Conservation (phyloP, 2,888 invertebrate species). For the Synergus japonicus region DNA sequence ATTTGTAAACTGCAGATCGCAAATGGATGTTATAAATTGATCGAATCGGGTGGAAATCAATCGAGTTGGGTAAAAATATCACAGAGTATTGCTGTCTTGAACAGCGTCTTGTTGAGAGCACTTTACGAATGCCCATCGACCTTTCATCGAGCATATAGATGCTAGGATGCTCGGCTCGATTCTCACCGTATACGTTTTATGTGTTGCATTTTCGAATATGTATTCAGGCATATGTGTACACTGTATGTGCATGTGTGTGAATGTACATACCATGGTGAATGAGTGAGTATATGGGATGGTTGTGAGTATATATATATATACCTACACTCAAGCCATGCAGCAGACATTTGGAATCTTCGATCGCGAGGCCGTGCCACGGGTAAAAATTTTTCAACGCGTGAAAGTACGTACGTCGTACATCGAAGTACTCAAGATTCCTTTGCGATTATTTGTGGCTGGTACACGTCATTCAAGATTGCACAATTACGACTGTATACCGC, state of each 20-base stretch:
- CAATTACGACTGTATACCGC: constrained; percentile 33
- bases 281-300: constrained; percentile 4
- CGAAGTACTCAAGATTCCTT: constrained; percentile 54
- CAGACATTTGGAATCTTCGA: constrained; percentile 33
- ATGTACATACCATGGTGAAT: background rate
- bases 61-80: constrained; percentile 38
- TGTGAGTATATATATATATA: background rate
- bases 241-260: background rate
- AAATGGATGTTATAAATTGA: constrained; percentile 30
- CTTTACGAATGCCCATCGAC: constrained; percentile 38
- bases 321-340: background rate
- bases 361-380: constrained; percentile 17
- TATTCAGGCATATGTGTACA: background rate
- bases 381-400: constrained; percentile 38
- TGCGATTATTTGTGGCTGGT: constrained; percentile 42
- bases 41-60: constrained; percentile 29
- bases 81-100: constrained; percentile 20
- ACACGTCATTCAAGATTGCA: constrained; percentile 40
- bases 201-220: background rate
- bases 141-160: constrained; percentile 41
- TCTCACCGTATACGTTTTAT: constrained; percentile 24
- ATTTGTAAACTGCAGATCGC: constrained; percentile 10
- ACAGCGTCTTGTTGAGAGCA: constrained; percentile 34
- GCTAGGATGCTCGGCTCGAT: constrained; percentile 28
- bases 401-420: constrained; percentile 30